These are phyloP conservation scores for Azorinus chamasolen DNA, from an alignment of 2,888 invertebrate genomes.

Conservation along the genomic window DNA sequence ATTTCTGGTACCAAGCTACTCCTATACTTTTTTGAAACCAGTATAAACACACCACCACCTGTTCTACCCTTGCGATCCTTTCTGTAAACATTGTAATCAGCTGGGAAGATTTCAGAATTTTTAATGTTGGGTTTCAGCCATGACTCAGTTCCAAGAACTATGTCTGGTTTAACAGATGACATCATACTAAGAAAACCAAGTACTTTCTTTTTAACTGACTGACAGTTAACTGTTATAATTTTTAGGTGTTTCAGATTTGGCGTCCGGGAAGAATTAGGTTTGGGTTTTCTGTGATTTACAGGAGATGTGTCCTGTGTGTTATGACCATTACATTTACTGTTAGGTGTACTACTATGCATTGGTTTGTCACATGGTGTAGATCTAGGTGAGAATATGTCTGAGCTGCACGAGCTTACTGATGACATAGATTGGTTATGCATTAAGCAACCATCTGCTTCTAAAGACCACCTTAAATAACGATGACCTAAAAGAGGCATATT, in stretches of 20 bases:
- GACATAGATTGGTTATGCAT: too few species aligned
- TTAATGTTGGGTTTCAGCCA: slow-evolving; percentile 42
- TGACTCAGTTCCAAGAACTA: slow-evolving; percentile 33
- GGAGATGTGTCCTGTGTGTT: too few species aligned
- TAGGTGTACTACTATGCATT: too few species aligned
- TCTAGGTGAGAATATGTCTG: too few species aligned
- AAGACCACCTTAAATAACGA: too few species aligned
- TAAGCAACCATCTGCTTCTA: too few species aligned
- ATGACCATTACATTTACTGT: too few species aligned
- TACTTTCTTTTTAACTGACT: slow-evolving; percentile 24
- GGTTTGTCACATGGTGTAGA: too few species aligned
- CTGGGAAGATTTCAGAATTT: slow-evolving; percentile 31
- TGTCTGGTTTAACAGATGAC: slow-evolving; percentile 25
- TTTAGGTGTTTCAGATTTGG: slow-evolving; percentile 4
- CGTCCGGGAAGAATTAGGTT: too few species aligned
- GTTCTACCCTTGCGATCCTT: slow-evolving; percentile 30
- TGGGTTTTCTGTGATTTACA: too few species aligned
- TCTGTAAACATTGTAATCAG: slow-evolving; percentile 31
- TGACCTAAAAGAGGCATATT: too few species aligned
- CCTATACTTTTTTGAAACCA: slow-evolving; percentile 21
- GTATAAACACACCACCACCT: slow-evolving; percentile 36
- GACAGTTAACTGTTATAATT: slow-evolving; percentile 15
- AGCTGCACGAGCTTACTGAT: too few species aligned
- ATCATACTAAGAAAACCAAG: slow-evolving; percentile 23
- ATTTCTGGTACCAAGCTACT: slow-evolving; percentile 4